A percentile compares a stretch with the other conserved stretches of the same genome.
These are phyloP conservation scores for Trichacis sp. DNA, from an alignment of 2,888 invertebrate species.

Conservation along the genomic window DNA sequence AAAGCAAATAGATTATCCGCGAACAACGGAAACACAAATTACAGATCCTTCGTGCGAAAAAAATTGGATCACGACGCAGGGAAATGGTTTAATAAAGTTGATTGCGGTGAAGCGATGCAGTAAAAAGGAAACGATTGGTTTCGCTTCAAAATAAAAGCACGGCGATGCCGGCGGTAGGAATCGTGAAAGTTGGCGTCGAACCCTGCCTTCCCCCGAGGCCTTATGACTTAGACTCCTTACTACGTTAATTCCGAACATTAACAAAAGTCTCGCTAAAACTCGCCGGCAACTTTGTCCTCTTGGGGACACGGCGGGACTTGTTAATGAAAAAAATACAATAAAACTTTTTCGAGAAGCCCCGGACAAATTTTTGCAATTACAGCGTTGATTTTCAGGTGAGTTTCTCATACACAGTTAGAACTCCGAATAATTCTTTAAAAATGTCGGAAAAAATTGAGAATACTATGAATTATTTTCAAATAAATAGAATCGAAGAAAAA, in stretches of 20 bases:
- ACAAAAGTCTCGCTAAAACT: constrained; percentile 69
- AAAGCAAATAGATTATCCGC: no score
- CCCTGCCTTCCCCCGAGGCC: constrained; percentile 62
- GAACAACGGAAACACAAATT: background rate
- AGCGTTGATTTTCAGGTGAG: constrained; percentile 5
- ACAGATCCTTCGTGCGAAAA: background rate
- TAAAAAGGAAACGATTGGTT: constrained; percentile 11
- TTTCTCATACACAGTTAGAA: no score
- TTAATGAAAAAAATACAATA: constrained; percentile 69
- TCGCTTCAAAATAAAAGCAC: constrained; percentile 2
- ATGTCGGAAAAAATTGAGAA: no score
- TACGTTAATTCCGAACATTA: constrained; percentile 69
- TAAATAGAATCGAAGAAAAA: no score
- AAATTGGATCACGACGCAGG: background rate
- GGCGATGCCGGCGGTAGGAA: no score
- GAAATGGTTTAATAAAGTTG: background rate
- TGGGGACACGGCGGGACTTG: constrained; percentile 61
- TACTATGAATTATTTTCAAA: no score
- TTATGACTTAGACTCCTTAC: constrained; percentile 69
- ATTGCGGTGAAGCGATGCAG: constrained; percentile 8
- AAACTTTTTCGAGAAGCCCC: constrained; percentile 49
- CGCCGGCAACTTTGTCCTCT: constrained; percentile 59
- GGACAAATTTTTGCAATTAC: constrained; percentile 15
- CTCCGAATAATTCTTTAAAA: no score
- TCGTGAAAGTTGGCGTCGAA: constrained; percentile 68